phyloP scores from a whole-genome alignment of 2,113 vertebrate genomes.

The Okapia johnstoni region DNA sequence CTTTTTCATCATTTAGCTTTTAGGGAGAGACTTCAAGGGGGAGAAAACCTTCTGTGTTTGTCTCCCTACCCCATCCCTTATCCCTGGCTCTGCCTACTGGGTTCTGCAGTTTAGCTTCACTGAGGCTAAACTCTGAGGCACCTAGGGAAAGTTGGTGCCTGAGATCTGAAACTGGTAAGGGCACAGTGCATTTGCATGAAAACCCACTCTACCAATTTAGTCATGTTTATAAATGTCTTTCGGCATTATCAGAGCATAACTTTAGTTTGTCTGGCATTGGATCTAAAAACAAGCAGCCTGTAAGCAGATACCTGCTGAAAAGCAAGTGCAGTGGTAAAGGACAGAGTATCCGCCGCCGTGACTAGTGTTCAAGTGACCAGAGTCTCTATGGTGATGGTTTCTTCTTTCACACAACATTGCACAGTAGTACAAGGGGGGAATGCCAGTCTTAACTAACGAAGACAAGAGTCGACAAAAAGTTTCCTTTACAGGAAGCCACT shows the following conservation, averaged over 20 bases:
- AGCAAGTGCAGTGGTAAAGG: background rate
- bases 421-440: conserved; percentile 56
- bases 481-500: conserved; percentile 81
- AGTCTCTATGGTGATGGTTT: conserved; percentile 31
- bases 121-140: background rate
- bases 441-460: conserved; percentile 79
- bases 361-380: background rate
- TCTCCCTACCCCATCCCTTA: background rate
- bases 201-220: background rate
- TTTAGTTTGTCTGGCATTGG: background rate
- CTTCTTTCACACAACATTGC: conserved; percentile 39
- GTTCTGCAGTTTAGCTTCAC: background rate
- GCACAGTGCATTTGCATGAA: background rate
- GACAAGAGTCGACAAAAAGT: conserved; percentile 71
- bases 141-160: background rate
- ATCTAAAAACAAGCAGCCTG: background rate
- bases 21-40: background rate
- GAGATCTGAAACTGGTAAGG: background rate
- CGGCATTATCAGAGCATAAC: background rate
- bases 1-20: background rate
- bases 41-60: background rate
- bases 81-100: background rate
- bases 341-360: background rate
- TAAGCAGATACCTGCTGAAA: conserved; percentile 40
- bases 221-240: background rate